phyloP scores from a whole-genome alignment of 2,888 invertebrate species.

The Agapostemon virescens region DNA sequence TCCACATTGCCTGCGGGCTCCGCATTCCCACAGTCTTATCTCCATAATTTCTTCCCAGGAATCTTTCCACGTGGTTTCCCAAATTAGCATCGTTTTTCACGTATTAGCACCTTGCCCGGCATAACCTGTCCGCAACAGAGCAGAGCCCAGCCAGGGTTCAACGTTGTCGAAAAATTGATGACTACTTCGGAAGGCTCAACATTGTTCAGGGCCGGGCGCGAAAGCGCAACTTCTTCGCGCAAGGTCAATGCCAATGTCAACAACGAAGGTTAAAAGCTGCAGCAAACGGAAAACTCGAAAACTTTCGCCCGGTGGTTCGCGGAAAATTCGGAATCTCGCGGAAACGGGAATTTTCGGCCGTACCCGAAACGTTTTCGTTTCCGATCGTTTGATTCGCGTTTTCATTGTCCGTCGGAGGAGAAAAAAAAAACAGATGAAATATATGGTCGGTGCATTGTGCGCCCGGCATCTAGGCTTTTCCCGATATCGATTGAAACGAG shows the following conservation, averaged over 20 bases:
- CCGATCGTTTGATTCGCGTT: not conserved
- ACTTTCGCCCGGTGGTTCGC: slow-evolving; percentile 9
- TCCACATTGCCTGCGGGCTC: not conserved
- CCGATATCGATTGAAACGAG: slow-evolving; percentile 40
- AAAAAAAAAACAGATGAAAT: not conserved
- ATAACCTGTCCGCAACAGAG: not conserved
- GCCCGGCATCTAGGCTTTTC: slow-evolving; percentile 5
- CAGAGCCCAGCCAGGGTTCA: not conserved
- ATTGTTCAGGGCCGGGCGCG: not conserved
- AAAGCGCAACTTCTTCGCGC: slow-evolving; percentile 51
- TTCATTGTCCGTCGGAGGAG: not conserved
- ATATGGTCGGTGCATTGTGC: slow-evolving; percentile 13
- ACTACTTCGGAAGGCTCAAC: not conserved
- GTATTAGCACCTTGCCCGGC: no score
- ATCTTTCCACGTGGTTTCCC: not conserved
- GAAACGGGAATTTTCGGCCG: not conserved
- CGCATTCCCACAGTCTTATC: not conserved
- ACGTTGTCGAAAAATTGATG: no score
- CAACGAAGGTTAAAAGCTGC: slow-evolving; percentile 54
- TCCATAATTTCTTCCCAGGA: not conserved
- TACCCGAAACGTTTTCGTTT: no score
- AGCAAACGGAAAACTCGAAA: slow-evolving; percentile 32
- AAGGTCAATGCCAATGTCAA: slow-evolving; percentile 65
- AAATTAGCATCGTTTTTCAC: not conserved
- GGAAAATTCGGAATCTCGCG: not conserved